Conservation (phyloP, 2,797 vertebrate genomes). For the Enteromius argenteus region DNA sequence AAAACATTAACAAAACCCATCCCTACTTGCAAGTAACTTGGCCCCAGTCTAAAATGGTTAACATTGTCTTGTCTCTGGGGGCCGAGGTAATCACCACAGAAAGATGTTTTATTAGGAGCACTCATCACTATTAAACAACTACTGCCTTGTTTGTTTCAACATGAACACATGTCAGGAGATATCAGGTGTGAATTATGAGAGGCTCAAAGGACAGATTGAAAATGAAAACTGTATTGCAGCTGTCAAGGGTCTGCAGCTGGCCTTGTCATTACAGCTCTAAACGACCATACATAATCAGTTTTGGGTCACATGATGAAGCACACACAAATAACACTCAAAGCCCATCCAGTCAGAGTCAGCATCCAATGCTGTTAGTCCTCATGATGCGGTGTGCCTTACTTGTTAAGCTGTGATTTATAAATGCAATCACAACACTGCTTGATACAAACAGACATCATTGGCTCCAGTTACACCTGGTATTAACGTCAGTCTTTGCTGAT, state of each 20-base stretch:
- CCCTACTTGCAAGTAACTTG: not conserved
- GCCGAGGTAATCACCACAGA: constrained; percentile 1
- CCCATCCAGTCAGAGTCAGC: constrained; percentile 34
- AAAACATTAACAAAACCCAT: too few species aligned
- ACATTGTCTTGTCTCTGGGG: constrained; percentile 19
- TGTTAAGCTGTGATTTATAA: constrained; percentile 76
- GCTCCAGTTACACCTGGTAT: not conserved
- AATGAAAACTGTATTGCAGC: constrained; percentile 24
- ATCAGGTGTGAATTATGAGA: constrained; percentile 44
- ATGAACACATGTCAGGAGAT: constrained; percentile 4
- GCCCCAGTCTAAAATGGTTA: constrained; percentile 10
- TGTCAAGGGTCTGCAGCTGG: constrained; percentile 34
- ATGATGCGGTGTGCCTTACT: constrained; percentile 61
- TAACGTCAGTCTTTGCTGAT: constrained; percentile 16
- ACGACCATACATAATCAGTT: constrained; percentile 35
- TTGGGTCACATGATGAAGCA: constrained; percentile 45
- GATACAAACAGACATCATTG: constrained; percentile 74
- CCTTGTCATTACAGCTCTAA: constrained; percentile 28
- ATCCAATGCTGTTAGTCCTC: constrained; percentile 58
- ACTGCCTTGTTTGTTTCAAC: constrained; percentile 34
- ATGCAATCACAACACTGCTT: constrained; percentile 72
- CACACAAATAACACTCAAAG: constrained; percentile 46
- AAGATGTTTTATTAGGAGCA: constrained; percentile 4
- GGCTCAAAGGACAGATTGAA: constrained; percentile 28
- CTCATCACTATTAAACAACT: constrained; percentile 21